A percentile compares a stretch with the other conserved stretches of the same genome.
Evolutionary conservation across 2,113 vertebrate species (phyloP).

Genomic region (Quiscalus mexicanus): DNA sequence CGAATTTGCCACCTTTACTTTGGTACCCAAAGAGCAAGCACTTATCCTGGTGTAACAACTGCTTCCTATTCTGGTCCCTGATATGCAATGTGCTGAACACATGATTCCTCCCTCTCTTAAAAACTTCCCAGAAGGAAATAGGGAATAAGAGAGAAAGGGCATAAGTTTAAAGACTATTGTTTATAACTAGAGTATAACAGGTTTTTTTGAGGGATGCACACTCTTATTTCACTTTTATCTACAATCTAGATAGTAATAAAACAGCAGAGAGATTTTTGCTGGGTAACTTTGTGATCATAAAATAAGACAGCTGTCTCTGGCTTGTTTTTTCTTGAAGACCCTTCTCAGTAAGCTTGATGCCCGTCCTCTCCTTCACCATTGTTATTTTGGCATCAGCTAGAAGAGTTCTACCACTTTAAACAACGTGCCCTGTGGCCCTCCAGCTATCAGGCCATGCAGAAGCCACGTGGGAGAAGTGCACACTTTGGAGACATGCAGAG

Average conservation of each 20-base stretch:
- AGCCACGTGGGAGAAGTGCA: not conserved
- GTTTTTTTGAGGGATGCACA: not conserved
- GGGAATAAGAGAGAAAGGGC: not conserved
- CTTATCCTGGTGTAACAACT: not conserved
- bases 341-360: fast-evolving
- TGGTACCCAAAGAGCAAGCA: not conserved
- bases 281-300: not conserved
- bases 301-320: not conserved
- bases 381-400: not conserved
- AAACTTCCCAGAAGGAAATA: not conserved
- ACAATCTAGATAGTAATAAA: not conserved
- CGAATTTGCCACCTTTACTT: not conserved
- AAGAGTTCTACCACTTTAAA: not conserved
- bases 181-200: not conserved
- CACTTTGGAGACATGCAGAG: not conserved
- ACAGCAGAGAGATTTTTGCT: not conserved
- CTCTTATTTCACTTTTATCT: not conserved
- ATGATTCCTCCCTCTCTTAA: not conserved
- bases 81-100: not conserved
- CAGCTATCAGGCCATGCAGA: not conserved
- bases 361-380: fast-evolving
- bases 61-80: not conserved
- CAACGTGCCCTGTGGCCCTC: fast-evolving
- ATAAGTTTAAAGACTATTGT: not conserved
- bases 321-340: not conserved